A percentile compares a stretch with the other conserved stretches of the same genome.
Conservation (phyloP, 2,113 vertebrate genomes). For the Gobio gobio region DNA sequence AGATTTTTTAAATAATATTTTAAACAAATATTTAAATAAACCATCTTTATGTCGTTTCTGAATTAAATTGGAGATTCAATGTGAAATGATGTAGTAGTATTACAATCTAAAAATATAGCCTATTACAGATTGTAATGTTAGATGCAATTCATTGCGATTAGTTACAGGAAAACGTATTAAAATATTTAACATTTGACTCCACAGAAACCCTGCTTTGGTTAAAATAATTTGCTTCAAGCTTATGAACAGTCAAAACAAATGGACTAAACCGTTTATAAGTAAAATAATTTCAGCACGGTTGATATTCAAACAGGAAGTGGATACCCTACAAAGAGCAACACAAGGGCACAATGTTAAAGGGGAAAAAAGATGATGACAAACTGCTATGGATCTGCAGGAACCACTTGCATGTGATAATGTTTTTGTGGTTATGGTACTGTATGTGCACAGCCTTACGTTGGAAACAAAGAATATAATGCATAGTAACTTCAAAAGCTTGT, state of each 20-base stretch:
- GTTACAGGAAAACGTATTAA: no score
- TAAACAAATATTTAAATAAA: no score
- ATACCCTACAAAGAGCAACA: not conserved
- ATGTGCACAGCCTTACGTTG: not conserved
- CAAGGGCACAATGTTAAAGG: not conserved
- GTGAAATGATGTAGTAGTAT: no score
- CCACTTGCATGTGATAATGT: not conserved
- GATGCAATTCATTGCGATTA: no score
- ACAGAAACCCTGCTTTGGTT: not conserved
- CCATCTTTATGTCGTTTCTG: no score
- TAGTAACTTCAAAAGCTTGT: not conserved
- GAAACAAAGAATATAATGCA: not conserved
- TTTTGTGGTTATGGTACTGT: not conserved
- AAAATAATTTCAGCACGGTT: not conserved
- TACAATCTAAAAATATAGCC: no score
- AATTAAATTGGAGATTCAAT: no score
- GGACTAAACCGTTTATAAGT: constrained; percentile 3
- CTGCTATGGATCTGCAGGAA: not conserved
- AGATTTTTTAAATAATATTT: no score
- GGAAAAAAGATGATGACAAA: not conserved
- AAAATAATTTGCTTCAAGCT: not conserved
- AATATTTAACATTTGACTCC: no score
- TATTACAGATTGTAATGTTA: no score
- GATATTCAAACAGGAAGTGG: not conserved
- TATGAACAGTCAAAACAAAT: not conserved